Percentiles rank a stretch among this genome's conserved stretches.
Evolutionary conservation across 2,797 vertebrate genomes (phyloP).

Genomic region (Ctenosaura bakeri): DNA sequence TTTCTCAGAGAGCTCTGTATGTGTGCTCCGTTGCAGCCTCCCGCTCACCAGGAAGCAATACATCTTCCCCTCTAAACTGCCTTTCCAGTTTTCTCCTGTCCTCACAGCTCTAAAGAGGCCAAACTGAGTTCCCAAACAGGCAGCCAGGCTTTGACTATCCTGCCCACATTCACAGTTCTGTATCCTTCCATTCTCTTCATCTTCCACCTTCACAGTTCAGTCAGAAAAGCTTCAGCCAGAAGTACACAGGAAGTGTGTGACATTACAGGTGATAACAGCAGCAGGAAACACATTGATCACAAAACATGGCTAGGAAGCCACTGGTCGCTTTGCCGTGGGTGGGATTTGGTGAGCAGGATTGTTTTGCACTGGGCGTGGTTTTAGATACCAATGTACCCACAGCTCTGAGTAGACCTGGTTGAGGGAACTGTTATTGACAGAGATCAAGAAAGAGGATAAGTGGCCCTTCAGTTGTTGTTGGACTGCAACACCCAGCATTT

Average conservation of each 20-base stretch:
- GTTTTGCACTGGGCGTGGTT: background rate
- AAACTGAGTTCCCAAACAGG: background rate
- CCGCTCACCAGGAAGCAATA: background rate
- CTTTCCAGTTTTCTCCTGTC: background rate
- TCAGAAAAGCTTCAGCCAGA: background rate
- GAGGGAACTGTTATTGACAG: background rate
- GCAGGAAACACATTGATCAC: background rate
- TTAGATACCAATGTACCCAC: background rate
- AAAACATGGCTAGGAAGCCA: background rate
- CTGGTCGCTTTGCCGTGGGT: background rate
- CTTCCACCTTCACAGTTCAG: background rate
- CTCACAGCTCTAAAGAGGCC: background rate
- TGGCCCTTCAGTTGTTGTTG: too few species aligned
- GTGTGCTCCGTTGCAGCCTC: background rate
- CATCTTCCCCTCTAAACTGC: background rate
- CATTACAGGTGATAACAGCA: constrained; percentile 4
- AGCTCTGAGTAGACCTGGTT: background rate
- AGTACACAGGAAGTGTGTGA: background rate
- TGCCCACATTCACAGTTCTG: background rate
- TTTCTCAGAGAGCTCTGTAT: background rate
- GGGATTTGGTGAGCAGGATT: background rate
- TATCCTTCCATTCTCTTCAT: background rate
- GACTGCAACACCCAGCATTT: too few species aligned
- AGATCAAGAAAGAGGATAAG: too few species aligned
- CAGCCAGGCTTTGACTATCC: background rate